These are phyloP conservation scores for Naso thynnoides DNA, from an alignment of 2,797 vertebrate species.

Conservation along the genomic window DNA sequence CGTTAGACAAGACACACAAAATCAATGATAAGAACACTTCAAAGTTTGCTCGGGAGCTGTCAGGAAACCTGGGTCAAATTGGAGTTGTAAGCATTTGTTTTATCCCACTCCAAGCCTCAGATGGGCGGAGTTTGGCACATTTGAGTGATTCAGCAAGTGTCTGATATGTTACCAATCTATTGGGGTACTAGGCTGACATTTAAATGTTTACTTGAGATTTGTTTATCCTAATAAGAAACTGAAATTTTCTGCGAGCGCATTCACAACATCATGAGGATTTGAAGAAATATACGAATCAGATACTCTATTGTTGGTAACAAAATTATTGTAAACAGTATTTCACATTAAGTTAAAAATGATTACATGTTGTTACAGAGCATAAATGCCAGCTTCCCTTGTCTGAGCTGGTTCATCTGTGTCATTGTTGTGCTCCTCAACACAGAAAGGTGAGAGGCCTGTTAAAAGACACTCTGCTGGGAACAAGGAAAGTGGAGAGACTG, in stretches of 20 bases:
- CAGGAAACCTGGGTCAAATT: constrained; percentile 51
- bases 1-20: constrained; percentile 55
- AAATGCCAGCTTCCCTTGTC: constrained; percentile 31
- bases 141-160: constrained; percentile 10
- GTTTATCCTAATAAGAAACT: constrained; percentile 4
- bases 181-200: background rate
- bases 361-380: constrained; percentile 22
- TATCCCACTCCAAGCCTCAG: constrained; percentile 26
- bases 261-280: background rate
- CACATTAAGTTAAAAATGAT: constrained; percentile 24
- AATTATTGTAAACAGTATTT: constrained; percentile 11
- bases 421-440: constrained; percentile 52
- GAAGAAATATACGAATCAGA: background rate
- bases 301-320: fast-evolving
- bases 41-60: constrained; percentile 62
- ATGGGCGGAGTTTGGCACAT: constrained; percentile 34
- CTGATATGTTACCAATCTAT: constrained; percentile 1
- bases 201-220: constrained; percentile 21
- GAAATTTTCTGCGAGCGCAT: constrained; percentile 1
- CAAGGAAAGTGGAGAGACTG: constrained; percentile 67
- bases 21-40: constrained; percentile 68
- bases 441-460: constrained; percentile 77
- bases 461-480: constrained; percentile 78
- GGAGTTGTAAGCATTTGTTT: constrained; percentile 53
- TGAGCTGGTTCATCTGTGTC: constrained; percentile 65